Percentiles rank a stretch among this genome's conserved stretches.
phyloP scores from a whole-genome alignment of 2,797 vertebrate genomes.

The Synanceia verrucosa region DNA sequence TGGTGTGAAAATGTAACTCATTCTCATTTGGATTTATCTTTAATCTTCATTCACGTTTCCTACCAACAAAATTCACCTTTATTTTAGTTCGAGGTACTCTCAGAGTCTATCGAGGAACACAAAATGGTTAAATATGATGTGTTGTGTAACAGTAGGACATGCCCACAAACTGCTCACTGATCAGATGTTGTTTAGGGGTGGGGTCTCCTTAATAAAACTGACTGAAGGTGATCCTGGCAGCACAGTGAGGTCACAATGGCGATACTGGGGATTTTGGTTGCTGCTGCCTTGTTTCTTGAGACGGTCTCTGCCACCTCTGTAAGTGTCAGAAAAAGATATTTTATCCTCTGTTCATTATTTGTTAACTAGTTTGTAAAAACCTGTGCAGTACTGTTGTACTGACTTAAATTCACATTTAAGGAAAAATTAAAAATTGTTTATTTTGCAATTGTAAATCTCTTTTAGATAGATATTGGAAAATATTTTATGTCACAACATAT shows the following conservation, averaged over 20 bases:
- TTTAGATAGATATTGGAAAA: too few species aligned
- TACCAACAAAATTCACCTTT: too few species aligned
- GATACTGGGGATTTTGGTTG: slow-evolving; percentile 50
- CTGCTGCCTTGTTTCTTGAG: slow-evolving; percentile 53
- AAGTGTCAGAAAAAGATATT: slow-evolving; percentile 29
- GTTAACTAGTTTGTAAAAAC: too few species aligned
- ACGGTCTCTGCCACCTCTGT: slow-evolving; percentile 60
- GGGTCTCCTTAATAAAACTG: slow-evolving; percentile 53
- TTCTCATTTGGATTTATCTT: background rate
- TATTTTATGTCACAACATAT: background rate
- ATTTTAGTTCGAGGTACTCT: too few species aligned
- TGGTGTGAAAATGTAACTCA: too few species aligned
- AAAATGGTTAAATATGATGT: background rate
- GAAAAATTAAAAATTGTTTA: too few species aligned
- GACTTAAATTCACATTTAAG: background rate
- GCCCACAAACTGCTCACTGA: background rate
- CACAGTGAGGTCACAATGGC: slow-evolving; percentile 33
- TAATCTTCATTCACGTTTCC: too few species aligned
- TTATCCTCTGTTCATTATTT: background rate
- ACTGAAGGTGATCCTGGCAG: background rate
- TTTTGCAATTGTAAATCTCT: background rate
- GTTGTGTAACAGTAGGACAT: slow-evolving; percentile 32
- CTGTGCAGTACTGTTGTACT: too few species aligned
- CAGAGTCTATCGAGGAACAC: too few species aligned
- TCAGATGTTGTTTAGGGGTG: slow-evolving; percentile 40